Evolutionary conservation across 1,140 invertebrate genomes (phyloP).

Genomic region (Globodera ellingtonae): DNA sequence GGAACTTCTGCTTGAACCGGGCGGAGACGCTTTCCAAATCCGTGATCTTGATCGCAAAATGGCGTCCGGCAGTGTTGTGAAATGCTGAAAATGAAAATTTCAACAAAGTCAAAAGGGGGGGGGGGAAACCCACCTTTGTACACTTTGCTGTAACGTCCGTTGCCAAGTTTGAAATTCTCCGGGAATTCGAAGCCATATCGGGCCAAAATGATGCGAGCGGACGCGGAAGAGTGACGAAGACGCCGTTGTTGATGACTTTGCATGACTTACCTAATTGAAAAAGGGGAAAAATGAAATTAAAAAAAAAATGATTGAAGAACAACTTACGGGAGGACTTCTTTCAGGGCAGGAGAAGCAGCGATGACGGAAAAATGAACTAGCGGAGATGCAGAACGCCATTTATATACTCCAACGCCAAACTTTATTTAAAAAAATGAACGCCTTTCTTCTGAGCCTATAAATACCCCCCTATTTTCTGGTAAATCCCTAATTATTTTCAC

Average conservation of each 20-base stretch:
- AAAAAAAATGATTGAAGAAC: neutral
- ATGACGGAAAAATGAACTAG: too few relatives aligned
- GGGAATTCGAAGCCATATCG: conserved; percentile 33
- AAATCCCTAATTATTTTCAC: too few relatives aligned
- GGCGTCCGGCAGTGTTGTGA: conserved; percentile 9
- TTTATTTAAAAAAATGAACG: too few relatives aligned
- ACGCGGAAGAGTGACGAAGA: neutral
- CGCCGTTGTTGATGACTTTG: neutral
- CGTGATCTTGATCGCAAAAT: conserved; percentile 75
- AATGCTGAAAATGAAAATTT: neutral
- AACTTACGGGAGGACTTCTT: neutral
- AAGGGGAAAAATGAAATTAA: neutral
- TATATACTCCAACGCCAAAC: too few relatives aligned
- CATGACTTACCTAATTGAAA: neutral
- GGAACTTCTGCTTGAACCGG: conserved; percentile 74
- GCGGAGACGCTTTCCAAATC: conserved; percentile 74
- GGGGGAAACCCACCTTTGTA: conserved; percentile 6
- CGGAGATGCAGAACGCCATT: too few relatives aligned
- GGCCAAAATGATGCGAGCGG: conserved; percentile 24
- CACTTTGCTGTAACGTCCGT: conserved; percentile 40
- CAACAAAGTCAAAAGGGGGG: neutral
- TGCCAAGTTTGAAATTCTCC: conserved; percentile 32
- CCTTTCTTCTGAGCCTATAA: too few relatives aligned
- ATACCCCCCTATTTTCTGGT: too few relatives aligned
- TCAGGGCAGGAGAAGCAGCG: neutral